Percentiles rank a stretch among this genome's conserved stretches.
phyloP scores from a whole-genome alignment of 2,113 vertebrate genomes.

The Sylvilagus bachmani region DNA sequence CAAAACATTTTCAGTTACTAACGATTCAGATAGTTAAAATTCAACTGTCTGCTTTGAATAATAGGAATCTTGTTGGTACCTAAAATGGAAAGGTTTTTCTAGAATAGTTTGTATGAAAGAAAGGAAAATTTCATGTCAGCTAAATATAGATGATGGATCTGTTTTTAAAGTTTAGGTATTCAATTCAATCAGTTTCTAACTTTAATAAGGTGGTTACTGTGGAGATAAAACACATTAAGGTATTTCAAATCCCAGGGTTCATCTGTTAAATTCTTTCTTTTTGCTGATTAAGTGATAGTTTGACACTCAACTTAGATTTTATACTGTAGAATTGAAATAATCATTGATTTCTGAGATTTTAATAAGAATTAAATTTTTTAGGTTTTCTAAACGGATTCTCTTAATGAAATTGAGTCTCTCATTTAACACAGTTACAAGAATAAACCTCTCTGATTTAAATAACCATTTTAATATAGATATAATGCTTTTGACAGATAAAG shows the following conservation, averaged over 20 bases:
- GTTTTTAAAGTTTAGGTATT: not conserved
- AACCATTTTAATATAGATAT: not conserved
- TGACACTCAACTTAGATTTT: conserved; percentile 33
- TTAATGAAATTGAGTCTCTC: not conserved
- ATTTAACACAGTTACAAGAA: not conserved
- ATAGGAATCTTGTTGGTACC: not conserved
- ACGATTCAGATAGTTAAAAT: not conserved
- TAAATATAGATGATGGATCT: not conserved
- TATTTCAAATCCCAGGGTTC: not conserved
- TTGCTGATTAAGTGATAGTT: conserved; percentile 22
- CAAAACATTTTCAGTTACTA: not conserved
- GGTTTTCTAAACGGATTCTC: conserved; percentile 10
- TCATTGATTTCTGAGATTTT: conserved; percentile 18
- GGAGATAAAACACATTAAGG: conserved; percentile 35
- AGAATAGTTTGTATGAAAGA: not conserved
- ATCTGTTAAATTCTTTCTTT: not conserved
- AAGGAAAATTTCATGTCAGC: not conserved
- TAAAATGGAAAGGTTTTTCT: not conserved
- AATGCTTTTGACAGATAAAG: not conserved
- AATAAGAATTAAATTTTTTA: not conserved
- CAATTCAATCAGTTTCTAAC: not conserved
- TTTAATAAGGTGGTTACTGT: not conserved
- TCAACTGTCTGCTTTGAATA: not conserved
- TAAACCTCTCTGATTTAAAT: not conserved
- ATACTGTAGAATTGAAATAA: conserved; percentile 38